Conservation (phyloP, 2,888 invertebrate species). For the Cecidostiba fungosa region DNA sequence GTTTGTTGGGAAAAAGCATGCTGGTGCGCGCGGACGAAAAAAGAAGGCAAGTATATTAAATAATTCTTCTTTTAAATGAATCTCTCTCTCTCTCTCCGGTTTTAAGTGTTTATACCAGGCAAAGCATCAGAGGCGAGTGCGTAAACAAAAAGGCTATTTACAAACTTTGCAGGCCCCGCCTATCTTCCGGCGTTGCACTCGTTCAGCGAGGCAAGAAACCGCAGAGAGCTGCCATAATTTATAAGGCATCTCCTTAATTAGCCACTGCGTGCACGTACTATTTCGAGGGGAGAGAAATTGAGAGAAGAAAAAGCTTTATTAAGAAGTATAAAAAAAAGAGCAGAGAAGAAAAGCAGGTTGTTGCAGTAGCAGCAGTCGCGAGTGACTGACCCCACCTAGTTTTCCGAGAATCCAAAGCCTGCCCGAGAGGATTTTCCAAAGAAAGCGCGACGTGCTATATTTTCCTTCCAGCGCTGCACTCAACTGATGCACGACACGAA, state of each 20-base stretch:
- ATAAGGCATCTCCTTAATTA: slow-evolving; percentile 30
- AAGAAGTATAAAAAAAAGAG: not conserved
- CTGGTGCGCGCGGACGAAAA: too few relatives aligned
- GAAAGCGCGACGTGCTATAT: not conserved
- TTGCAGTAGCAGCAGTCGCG: not conserved
- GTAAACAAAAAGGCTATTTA: slow-evolving; percentile 4
- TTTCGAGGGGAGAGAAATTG: not conserved
- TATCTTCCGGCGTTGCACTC: not conserved
- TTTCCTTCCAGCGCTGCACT: not conserved
- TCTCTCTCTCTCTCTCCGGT: not conserved
- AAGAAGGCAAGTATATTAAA: not conserved
- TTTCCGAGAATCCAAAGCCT: slow-evolving; percentile 46
- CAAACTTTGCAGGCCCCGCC: not conserved
- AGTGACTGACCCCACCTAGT: slow-evolving; percentile 57
- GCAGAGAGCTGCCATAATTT: not conserved
- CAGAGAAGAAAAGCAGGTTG: slow-evolving; percentile 47
- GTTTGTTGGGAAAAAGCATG: not conserved
- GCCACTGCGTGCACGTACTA: not conserved
- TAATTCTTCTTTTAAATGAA: not conserved
- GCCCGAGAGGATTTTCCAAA: slow-evolving; percentile 10
- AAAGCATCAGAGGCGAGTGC: too few relatives aligned
- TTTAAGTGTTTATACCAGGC: not conserved
- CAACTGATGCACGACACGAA: not conserved
- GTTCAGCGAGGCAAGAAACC: not conserved
- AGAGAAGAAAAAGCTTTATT: not conserved